Conservation (phyloP, 2,113 vertebrate genomes). For the Onychostruthus taczanowskii region DNA sequence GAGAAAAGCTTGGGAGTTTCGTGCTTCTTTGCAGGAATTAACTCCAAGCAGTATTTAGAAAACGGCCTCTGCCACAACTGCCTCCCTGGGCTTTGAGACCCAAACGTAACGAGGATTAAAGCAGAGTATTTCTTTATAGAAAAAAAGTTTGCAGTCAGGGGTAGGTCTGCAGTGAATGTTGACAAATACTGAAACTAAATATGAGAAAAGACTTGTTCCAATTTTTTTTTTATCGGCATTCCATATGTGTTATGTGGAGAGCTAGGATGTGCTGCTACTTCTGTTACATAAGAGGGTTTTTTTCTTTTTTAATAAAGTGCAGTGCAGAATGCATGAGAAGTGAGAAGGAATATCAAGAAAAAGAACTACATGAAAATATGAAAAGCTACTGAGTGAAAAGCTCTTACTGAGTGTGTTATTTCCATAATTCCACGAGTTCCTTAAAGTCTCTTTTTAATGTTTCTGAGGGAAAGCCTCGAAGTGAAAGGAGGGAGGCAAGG, state of each 20-base stretch:
- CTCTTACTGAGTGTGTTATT: neutral
- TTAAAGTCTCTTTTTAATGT: neutral
- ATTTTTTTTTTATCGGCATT: neutral
- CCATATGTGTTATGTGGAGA: neutral
- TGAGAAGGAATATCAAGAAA: neutral
- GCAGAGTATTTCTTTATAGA: neutral
- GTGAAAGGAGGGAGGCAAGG: neutral
- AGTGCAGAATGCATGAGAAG: neutral
- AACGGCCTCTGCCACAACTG: neutral
- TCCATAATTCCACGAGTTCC: neutral
- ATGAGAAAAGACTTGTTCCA: neutral
- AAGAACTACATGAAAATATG: neutral
- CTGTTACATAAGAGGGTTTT: neutral
- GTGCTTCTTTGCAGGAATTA: neutral
- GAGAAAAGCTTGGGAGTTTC: neutral
- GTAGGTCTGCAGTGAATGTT: neutral
- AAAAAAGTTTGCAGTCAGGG: neutral
- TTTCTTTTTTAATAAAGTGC: neutral
- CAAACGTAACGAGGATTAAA: neutral
- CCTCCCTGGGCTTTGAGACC: neutral
- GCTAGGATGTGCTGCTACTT: conserved; percentile 6
- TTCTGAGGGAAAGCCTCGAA: conserved; percentile 28
- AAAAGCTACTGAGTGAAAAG: neutral
- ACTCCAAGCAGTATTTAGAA: neutral
- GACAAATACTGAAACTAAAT: conserved; percentile 44